A percentile compares a stretch with the other conserved stretches of the same genome.
These are phyloP conservation scores for Plectrocnemia conspersa DNA, from an alignment of 1,140 invertebrate genomes.

Conservation along the genomic window DNA sequence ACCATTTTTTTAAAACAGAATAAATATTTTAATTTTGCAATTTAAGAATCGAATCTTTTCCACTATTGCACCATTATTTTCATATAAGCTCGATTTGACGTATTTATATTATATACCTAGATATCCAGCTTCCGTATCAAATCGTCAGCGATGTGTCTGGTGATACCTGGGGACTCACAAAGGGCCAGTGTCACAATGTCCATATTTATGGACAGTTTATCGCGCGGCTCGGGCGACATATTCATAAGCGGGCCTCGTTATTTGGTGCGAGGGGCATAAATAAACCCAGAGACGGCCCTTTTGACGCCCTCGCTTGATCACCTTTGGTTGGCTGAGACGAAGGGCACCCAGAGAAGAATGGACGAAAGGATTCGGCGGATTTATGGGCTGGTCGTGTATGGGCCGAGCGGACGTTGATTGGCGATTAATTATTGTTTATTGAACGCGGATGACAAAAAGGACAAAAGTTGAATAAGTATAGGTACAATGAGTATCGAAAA, in stretches of 20 bases:
- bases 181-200: slow-evolving; percentile 10
- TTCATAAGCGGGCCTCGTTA: slow-evolving; percentile 13
- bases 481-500: too few relatives aligned
- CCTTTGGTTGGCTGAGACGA: slow-evolving; percentile 1
- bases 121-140: background rate
- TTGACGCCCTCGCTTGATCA: background rate
- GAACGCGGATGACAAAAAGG: too few relatives aligned
- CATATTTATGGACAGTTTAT: slow-evolving; percentile 22
- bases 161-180: background rate
- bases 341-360: background rate
- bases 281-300: background rate
- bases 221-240: slow-evolving; percentile 12
- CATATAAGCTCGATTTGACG: too few relatives aligned
- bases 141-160: background rate
- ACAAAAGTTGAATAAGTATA: too few relatives aligned
- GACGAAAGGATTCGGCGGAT: too few relatives aligned
- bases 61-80: too few relatives aligned
- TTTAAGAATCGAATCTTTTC: too few relatives aligned
- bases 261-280: background rate
- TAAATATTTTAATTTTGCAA: too few relatives aligned
- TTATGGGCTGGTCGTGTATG: background rate
- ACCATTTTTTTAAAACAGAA: too few relatives aligned
- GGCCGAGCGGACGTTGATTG: background rate
- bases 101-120: too few relatives aligned
- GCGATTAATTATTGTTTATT: background rate